phyloP scores from a whole-genome alignment of 2,113 vertebrate genomes.

The Jacana jacana region DNA sequence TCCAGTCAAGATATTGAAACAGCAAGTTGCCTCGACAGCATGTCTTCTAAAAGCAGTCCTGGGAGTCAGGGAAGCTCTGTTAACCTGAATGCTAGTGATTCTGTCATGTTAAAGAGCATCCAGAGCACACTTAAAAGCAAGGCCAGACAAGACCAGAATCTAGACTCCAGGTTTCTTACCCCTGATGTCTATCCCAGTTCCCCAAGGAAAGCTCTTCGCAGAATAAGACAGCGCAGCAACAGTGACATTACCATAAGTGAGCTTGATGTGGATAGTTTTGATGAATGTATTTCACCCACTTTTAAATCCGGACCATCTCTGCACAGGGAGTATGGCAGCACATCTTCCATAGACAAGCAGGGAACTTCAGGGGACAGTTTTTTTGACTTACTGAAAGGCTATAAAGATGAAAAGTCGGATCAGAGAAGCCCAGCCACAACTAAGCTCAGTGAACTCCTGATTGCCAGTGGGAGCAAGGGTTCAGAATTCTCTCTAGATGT shows the following conservation, averaged over 20 bases:
- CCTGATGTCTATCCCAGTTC: slow-evolving; percentile 90
- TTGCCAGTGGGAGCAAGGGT: slow-evolving; percentile 79
- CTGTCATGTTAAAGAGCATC: slow-evolving; percentile 91
- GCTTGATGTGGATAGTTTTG: slow-evolving; percentile 90
- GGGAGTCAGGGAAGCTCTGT: slow-evolving; percentile 84
- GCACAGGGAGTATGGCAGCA: slow-evolving; percentile 96
- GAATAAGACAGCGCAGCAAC: slow-evolving; percentile 93
- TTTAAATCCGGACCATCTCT: slow-evolving; percentile 87
- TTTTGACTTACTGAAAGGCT: slow-evolving; percentile 90
- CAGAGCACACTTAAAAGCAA: slow-evolving; percentile 90
- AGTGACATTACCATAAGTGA: slow-evolving; percentile 95
- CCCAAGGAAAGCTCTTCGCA: slow-evolving; percentile 83
- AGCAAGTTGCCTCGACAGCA: slow-evolving; percentile 83
- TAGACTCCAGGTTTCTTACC: slow-evolving; percentile 85
- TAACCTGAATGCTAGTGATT: slow-evolving; percentile 88
- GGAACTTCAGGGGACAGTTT: slow-evolving; percentile 90
- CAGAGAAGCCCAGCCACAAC: slow-evolving; percentile 82
- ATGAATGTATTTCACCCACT: slow-evolving; percentile 87
- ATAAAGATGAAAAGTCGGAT: slow-evolving; percentile 87
- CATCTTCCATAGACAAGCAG: slow-evolving; percentile 96
- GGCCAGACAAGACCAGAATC: slow-evolving; percentile 83
- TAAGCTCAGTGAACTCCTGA: slow-evolving; percentile 87
- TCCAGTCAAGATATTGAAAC: slow-evolving; percentile 83
- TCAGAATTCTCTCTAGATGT: slow-evolving; percentile 83
- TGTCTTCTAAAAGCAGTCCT: slow-evolving; percentile 85